These are phyloP conservation scores for Acleris laterana DNA, from an alignment of 2,888 invertebrate genomes.

Conservation along the genomic window DNA sequence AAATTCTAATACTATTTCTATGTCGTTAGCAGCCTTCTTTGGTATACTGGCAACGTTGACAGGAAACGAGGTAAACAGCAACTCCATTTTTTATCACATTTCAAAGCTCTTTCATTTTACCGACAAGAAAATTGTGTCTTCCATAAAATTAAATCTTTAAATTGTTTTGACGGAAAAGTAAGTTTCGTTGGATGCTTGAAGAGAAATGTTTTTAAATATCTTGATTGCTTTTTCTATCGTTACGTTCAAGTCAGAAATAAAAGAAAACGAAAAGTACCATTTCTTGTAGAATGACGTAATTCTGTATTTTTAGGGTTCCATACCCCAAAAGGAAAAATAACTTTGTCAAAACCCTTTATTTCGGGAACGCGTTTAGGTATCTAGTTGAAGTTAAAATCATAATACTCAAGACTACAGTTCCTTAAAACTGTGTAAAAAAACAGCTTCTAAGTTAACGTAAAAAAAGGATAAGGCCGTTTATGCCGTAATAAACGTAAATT, in stretches of 20 bases:
- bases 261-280: constrained; percentile 1
- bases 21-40: too few relatives aligned
- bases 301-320: too few relatives aligned
- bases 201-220: constrained; percentile 17
- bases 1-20: too few relatives aligned
- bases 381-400: too few relatives aligned
- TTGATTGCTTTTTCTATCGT: constrained; percentile 18
- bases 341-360: too few relatives aligned
- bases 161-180: constrained; percentile 14
- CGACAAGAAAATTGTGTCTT: constrained; percentile 16
- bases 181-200: constrained; percentile 1
- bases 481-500: too few relatives aligned
- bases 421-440: too few relatives aligned
- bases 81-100: constrained; percentile 28
- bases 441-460: too few relatives aligned
- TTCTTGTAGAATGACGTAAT: neutral
- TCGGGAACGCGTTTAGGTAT: too few relatives aligned
- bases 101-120: constrained; percentile 11
- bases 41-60: neutral
- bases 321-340: too few relatives aligned
- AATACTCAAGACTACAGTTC: too few relatives aligned
- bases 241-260: neutral
- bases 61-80: constrained; percentile 10
- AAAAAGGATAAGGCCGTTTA: too few relatives aligned
- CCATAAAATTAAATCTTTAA: constrained; percentile 1